Evolutionary conservation across 2,113 vertebrate genomes (phyloP).

Genomic region (Cromileptes altivelis): DNA sequence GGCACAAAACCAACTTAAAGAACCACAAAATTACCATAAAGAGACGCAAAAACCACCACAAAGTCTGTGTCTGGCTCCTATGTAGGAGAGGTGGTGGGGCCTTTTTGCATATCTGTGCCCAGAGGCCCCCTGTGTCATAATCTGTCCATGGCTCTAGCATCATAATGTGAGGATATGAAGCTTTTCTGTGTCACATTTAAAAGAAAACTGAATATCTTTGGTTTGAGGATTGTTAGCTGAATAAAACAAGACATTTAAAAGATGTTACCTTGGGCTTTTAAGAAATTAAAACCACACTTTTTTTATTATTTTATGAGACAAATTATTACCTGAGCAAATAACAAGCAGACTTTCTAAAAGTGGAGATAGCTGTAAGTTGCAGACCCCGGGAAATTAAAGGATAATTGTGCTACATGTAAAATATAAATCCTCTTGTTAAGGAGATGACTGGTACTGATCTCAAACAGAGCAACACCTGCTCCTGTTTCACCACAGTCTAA

Average conservation of each 20-base stretch:
- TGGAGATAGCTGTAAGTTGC: background rate
- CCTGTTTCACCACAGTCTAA: constrained; percentile 23
- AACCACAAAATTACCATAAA: too few relatives aligned
- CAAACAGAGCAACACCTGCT: background rate
- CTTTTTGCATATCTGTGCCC: too few relatives aligned
- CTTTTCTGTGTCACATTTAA: background rate
- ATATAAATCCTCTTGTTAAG: background rate
- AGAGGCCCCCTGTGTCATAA: too few relatives aligned
- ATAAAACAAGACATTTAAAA: background rate
- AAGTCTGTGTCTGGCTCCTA: too few relatives aligned
- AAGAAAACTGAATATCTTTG: background rate
- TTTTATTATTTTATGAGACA: background rate
- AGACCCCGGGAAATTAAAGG: background rate
- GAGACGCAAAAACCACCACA: too few relatives aligned
- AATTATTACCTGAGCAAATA: background rate
- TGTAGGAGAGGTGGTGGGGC: too few relatives aligned
- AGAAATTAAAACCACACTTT: background rate
- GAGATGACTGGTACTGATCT: background rate
- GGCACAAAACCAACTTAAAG: too few relatives aligned
- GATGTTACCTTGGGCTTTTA: background rate
- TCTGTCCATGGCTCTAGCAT: background rate
- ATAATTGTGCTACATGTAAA: background rate
- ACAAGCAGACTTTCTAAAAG: background rate
- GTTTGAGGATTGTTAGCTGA: background rate
- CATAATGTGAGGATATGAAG: background rate